Percentiles rank a stretch among this genome's conserved stretches.
Conservation (phyloP, 1,140 invertebrate genomes). For the Drosophila lacteicornis region DNA sequence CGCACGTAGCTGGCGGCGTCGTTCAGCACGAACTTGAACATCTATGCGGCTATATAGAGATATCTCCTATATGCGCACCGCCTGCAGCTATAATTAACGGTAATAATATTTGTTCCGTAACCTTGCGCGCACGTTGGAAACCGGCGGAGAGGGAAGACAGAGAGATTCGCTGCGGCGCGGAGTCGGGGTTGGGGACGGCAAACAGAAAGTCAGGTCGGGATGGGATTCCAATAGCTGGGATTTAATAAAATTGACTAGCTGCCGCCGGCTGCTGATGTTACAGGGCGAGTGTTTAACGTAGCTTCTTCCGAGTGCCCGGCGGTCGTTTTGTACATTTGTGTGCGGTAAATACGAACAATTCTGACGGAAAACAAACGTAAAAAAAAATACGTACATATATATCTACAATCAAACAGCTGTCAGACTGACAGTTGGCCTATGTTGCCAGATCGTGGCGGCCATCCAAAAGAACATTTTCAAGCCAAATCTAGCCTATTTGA, state of each 20-base stretch:
- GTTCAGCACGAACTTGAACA: conserved; percentile 69
- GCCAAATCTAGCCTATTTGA: background rate
- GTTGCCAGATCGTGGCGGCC: background rate
- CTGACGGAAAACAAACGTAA: conserved; percentile 37
- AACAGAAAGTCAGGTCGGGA: conserved; percentile 8
- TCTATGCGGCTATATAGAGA: conserved; percentile 49
- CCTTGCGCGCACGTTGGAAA: conserved; percentile 33
- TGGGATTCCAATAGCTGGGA: conserved; percentile 17
- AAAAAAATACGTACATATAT: conserved; percentile 29
- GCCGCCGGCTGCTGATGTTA: background rate
- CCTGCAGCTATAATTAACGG: conserved; percentile 47
- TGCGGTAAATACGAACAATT: conserved; percentile 21
- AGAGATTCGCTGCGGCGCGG: background rate
- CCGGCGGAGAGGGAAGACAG: conserved; percentile 18
- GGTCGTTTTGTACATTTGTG: conserved; percentile 26
- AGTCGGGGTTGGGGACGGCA: background rate
- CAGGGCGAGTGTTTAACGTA: background rate
- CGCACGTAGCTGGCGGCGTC: conserved; percentile 69
- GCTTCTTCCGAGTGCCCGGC: conserved; percentile 3
- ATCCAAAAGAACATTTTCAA: background rate
- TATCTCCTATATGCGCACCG: conserved; percentile 28
- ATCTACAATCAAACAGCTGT: conserved; percentile 38
- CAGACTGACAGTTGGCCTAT: conserved; percentile 13
- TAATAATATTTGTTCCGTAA: conserved; percentile 58
- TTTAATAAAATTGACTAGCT: conserved; percentile 8